Evolutionary conservation across 2,797 vertebrate genomes (phyloP).

Genomic region (Vultur gryphus): DNA sequence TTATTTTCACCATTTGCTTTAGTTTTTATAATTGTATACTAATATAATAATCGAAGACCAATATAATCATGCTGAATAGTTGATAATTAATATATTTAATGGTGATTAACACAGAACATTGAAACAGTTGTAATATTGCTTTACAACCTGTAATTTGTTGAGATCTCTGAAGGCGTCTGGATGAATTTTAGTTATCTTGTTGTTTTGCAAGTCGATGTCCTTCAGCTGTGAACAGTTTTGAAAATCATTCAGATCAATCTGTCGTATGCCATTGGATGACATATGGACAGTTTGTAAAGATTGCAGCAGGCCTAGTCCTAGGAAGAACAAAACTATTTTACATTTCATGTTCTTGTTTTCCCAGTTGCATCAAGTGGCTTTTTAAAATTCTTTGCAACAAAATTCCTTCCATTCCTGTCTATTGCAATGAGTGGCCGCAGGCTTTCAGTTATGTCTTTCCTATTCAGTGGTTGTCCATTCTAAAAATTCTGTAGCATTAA

Average conservation of each 20-base stretch:
- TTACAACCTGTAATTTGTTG: constrained; percentile 79
- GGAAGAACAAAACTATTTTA: constrained; percentile 1
- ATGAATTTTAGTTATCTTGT: constrained; percentile 81
- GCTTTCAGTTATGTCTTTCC: neutral
- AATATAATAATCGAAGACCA: neutral
- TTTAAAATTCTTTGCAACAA: neutral
- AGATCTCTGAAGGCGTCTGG: constrained; percentile 79
- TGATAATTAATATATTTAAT: neutral
- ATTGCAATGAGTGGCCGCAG: neutral
- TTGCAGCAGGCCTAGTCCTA: constrained; percentile 67
- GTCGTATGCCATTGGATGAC: constrained; percentile 81
- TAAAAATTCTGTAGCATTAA: neutral
- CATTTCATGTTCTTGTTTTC: neutral
- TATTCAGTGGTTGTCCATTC: neutral
- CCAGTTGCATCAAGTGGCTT: neutral
- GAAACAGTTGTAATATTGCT: neutral
- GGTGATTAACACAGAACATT: neutral
- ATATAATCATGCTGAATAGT: neutral
- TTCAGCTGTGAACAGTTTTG: constrained; percentile 75
- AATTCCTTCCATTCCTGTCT: neutral
- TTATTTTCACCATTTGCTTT: neutral
- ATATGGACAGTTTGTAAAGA: constrained; percentile 79
- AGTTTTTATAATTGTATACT: neutral
- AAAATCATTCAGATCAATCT: constrained; percentile 72
- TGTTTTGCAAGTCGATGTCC: constrained; percentile 81